A percentile compares a stretch with the other conserved stretches of the same genome.
Evolutionary conservation across 1,140 invertebrate genomes (phyloP).

Genomic region (Tetragonula clypearis): DNA sequence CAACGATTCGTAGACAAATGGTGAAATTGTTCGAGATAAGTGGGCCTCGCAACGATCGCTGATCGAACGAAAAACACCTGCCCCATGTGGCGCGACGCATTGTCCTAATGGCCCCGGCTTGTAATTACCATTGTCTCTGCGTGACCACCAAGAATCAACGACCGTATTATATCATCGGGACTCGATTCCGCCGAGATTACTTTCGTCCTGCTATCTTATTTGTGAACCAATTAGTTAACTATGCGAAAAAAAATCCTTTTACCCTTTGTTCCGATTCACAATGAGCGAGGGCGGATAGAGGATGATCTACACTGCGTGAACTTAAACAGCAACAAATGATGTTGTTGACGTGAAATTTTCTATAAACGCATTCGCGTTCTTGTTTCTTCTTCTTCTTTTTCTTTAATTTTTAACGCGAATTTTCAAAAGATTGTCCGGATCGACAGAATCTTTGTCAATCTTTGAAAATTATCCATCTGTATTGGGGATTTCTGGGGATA

Average conservation of each 20-base stretch:
- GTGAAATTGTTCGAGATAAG: not conserved
- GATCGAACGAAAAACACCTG: conserved; percentile 64
- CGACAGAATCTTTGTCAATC: no score
- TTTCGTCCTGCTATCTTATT: not conserved
- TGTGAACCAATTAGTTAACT: conserved; percentile 7
- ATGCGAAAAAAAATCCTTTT: no score
- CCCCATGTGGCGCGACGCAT: conserved; percentile 68
- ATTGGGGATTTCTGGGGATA: no score
- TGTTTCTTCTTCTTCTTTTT: no score
- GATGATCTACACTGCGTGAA: conserved; percentile 6
- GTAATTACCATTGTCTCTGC: conserved; percentile 71
- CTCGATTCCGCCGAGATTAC: not conserved
- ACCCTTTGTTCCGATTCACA: not conserved
- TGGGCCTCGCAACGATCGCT: conserved; percentile 59
- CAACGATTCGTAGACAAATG: not conserved
- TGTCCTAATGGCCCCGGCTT: conserved; percentile 65
- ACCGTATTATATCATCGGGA: not conserved
- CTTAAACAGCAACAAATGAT: conserved; percentile 41
- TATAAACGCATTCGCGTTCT: no score
- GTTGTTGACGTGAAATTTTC: conserved; percentile 6
- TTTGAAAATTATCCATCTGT: no score
- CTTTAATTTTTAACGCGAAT: no score
- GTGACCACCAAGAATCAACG: conserved; percentile 57
- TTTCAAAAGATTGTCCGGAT: no score
- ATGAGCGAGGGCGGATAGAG: not conserved